phyloP scores from a whole-genome alignment of 2,888 invertebrate genomes.

The Operophtera brumata region DNA sequence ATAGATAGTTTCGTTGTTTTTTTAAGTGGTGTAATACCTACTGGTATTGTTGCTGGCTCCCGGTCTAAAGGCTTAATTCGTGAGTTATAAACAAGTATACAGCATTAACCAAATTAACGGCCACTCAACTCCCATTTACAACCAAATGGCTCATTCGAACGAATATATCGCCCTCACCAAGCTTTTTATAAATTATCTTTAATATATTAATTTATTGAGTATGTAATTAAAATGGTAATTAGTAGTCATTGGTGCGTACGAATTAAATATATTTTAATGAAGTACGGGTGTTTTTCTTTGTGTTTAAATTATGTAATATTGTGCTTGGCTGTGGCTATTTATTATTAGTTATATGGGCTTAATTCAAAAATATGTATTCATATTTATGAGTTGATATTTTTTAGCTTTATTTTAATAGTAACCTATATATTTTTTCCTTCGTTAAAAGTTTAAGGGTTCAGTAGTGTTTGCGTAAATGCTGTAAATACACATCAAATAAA shows the following conservation, averaged over 20 bases:
- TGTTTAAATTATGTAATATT: constrained; percentile 26
- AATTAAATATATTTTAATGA: constrained; percentile 33
- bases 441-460: too few relatives aligned
- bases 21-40: too few relatives aligned
- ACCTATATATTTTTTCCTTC: too few relatives aligned
- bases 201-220: constrained; percentile 73
- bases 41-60: too few relatives aligned
- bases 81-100: constrained; percentile 66
- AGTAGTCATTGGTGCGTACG: constrained; percentile 54
- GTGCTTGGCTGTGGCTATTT: constrained; percentile 10
- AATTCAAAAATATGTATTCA: constrained; percentile 14
- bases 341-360: constrained; percentile 15
- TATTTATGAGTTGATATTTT: neutral
- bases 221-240: constrained; percentile 64
- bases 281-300: constrained; percentile 23
- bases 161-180: constrained; percentile 51
- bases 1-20: too few relatives aligned
- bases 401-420: too few relatives aligned
- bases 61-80: constrained; percentile 59
- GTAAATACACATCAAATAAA: too few relatives aligned
- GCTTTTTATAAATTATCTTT: constrained; percentile 63
- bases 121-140: constrained; percentile 53
- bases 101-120: constrained; percentile 67
- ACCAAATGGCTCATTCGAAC: constrained; percentile 38
- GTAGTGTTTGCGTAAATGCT: too few relatives aligned